Evolutionary conservation across 2,888 invertebrate genomes (phyloP), one percentile per base, ranked within the genome.

Genomic region (Yponomeuta sedellus): DNA sequence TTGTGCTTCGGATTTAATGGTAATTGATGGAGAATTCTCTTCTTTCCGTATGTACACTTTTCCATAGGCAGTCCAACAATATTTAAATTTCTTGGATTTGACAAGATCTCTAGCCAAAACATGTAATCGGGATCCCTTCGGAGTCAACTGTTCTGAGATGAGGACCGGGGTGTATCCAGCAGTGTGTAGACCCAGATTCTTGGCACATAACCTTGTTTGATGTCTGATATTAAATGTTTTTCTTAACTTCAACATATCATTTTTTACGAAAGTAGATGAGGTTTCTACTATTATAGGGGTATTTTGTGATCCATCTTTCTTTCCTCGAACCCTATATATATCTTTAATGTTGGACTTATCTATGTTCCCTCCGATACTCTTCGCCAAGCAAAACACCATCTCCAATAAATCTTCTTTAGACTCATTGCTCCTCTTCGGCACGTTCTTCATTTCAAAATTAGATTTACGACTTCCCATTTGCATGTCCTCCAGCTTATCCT

Each of bases 371-470:
- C n/a, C n/a, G n/a, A n/a, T n/a, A n/a, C n/a, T n/a, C n/a, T n/a
- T n/a, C n/a, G n/a, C n/a, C n/a, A n/a, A n/a, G n/a, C 52, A 11
- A 3, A 64, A 3, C 0, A 68, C 64, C 69, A 71, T 69, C 0
- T 68, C 44, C 1, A 70, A 39, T 1, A 71, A 40, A 16, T 70
- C 69, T 56, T 67, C 69, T 25, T 68, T 71, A 2, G 67, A 65
- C 65, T 71, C 70, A 3, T 61, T 66, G 5, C 8, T 11, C 4
- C 12, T 61, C 67, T 20, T 67, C 2, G 69, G 72, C 2, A 72
- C 69, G 44, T 70, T 72, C 66, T 70, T 72, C 10, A 71, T 68
- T 68, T 71, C 69, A 6, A 71, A 40, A 22, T 67, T 68, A 0
- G 64, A 22, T 65, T 71, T 72, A 0, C 70, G 25, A 10, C n/a